phyloP scores from a whole-genome alignment of 1,140 invertebrate genomes.

The Heliothis subflexa region DNA sequence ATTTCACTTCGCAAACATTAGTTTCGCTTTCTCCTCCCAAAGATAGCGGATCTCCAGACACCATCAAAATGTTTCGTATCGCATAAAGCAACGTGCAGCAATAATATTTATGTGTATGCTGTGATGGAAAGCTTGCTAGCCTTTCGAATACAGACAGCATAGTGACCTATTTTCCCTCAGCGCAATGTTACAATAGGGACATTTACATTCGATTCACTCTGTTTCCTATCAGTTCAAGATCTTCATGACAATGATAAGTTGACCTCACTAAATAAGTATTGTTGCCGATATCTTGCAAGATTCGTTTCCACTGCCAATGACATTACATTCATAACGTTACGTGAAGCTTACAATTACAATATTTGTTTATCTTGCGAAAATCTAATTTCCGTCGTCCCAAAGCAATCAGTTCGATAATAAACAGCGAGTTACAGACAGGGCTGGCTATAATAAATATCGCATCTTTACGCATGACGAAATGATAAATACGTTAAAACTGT shows the following conservation, averaged over 20 bases:
- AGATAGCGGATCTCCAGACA: conserved; percentile 19
- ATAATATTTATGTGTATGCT: conserved; percentile 28
- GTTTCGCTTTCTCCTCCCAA: conserved; percentile 31
- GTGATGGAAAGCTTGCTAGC: conserved; percentile 35
- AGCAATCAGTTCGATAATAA: conserved; percentile 17
- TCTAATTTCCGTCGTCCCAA: conserved; percentile 7
- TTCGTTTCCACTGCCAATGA: conserved; percentile 9
- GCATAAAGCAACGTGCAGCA: conserved; percentile 31
- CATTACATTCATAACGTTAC: not conserved
- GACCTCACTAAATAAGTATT: conserved; percentile 15
- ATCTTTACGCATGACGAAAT: conserved; percentile 33
- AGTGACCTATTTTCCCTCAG: conserved; percentile 32
- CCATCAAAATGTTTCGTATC: conserved; percentile 36
- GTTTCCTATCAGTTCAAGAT: conserved; percentile 35
- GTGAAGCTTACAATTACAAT: conserved; percentile 3
- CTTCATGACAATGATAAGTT: conserved; percentile 35
- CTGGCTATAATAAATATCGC: conserved; percentile 19
- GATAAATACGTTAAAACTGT: conserved; percentile 26
- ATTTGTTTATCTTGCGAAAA: not conserved
- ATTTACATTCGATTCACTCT: conserved; percentile 41
- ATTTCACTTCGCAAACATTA: conserved; percentile 32
- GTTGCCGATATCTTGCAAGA: conserved; percentile 2
- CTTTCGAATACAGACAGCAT: conserved; percentile 30
- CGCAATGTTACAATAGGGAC: conserved; percentile 13
- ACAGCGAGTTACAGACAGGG: not conserved